Percentiles rank a stretch among this genome's conserved stretches.
Conservation (phyloP, 2,888 invertebrate species). For the Chymomyza procnemis region DNA sequence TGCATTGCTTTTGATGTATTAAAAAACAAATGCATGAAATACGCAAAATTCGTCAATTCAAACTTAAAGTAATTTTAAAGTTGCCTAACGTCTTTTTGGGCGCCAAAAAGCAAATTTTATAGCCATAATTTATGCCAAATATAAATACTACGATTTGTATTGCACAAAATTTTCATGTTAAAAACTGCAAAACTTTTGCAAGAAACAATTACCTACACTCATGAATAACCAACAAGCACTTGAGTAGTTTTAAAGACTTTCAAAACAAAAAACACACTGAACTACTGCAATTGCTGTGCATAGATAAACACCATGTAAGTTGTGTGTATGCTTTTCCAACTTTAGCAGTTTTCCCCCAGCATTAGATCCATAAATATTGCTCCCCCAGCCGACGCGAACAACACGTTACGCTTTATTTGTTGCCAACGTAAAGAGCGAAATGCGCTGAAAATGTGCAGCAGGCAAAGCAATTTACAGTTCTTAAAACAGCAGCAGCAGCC, state of each 20-base stretch:
- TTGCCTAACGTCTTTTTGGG: no score
- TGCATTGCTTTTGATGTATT: no score
- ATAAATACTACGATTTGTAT: no score
- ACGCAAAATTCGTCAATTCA: no score
- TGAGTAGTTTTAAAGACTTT: background rate
- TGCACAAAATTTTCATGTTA: background rate
- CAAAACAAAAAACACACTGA: background rate
- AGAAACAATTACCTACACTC: background rate
- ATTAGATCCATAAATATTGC: slow-evolving; percentile 1
- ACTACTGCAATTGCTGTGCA: background rate
- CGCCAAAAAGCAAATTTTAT: no score
- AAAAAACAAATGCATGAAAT: no score
- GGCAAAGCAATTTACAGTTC: slow-evolving; percentile 70
- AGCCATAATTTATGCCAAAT: no score
- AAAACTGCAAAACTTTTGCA: background rate
- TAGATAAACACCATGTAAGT: background rate
- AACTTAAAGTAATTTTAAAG: no score
- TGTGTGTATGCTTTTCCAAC: background rate
- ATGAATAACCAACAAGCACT: background rate
- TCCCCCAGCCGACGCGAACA: background rate
- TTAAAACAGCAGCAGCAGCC: slow-evolving; percentile 50
- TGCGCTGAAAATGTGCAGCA: slow-evolving; percentile 55
- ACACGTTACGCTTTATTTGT: slow-evolving; percentile 25
- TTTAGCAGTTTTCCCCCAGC: background rate
- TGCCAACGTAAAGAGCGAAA: background rate